Evolutionary conservation across 2,113 vertebrate genomes (phyloP).

Genomic region (Tricholaema leucomelas): DNA sequence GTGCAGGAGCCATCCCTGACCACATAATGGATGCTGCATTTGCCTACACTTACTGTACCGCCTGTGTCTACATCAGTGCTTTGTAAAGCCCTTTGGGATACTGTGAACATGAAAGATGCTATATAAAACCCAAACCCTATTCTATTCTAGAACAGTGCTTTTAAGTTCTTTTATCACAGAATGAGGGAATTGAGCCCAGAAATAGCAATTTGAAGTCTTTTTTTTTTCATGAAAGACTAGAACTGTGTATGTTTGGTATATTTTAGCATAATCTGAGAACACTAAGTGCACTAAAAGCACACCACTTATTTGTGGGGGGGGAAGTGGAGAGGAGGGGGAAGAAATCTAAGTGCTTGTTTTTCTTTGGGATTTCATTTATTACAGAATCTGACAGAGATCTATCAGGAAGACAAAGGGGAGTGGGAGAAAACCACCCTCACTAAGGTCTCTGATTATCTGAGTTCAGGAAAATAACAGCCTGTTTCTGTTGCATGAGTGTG

Average conservation of each 20-base stretch:
- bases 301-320: constrained; percentile 49
- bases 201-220: constrained; percentile 68
- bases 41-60: background rate
- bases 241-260: constrained; percentile 64
- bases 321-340: background rate
- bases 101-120: constrained; percentile 33
- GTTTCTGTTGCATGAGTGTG: background rate
- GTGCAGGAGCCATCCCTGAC: background rate
- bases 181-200: constrained; percentile 66
- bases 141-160: constrained; percentile 65
- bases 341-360: constrained; percentile 28
- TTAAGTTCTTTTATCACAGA: constrained; percentile 70
- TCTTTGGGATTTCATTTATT: background rate
- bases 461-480: background rate
- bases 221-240: constrained; percentile 59
- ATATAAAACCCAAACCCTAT: constrained; percentile 60
- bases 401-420: background rate
- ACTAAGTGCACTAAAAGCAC: constrained; percentile 66
- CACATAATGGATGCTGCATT: constrained; percentile 2
- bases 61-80: constrained; percentile 30
- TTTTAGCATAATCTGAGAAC: constrained; percentile 73
- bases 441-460: background rate
- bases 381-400: constrained; percentile 2
- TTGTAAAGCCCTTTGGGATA: constrained; percentile 68
- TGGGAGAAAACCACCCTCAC: background rate